phyloP scores from a whole-genome alignment of 1,140 invertebrate species.

The Temnothorax nylanderi region DNA sequence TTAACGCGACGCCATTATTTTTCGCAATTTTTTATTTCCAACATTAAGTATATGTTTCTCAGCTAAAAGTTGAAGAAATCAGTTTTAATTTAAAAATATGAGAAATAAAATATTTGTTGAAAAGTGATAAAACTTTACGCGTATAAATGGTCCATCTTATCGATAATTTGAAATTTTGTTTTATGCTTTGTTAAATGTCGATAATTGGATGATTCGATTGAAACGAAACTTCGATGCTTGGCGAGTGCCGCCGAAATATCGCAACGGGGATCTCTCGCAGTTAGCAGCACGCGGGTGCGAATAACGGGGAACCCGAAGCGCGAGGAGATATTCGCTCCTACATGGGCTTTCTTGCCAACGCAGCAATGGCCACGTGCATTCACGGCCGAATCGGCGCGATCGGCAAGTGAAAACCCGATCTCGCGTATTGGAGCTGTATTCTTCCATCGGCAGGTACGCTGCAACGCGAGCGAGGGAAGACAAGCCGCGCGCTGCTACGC shows the following conservation, averaged over 20 bases:
- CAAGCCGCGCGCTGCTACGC: constrained; percentile 14
- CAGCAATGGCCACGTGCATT: not conserved
- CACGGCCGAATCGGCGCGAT: not conserved
- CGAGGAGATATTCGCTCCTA: constrained; percentile 10
- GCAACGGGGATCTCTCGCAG: not conserved
- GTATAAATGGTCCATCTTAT: not conserved
- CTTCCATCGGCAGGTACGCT: not conserved
- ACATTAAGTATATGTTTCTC: not conserved
- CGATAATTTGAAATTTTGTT: not conserved
- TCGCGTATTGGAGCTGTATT: constrained; percentile 12
- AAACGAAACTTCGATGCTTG: not conserved
- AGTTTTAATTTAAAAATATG: not conserved
- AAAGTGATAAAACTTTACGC: not conserved
- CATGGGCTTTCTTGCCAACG: not conserved
- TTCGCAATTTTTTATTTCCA: not conserved
- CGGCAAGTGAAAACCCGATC: constrained; percentile 14
- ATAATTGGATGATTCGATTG: not conserved
- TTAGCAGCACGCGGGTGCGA: not conserved
- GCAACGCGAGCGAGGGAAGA: constrained; percentile 32
- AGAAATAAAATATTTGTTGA: not conserved
- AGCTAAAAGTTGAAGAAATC: not conserved
- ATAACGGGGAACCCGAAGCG: constrained; percentile 9
- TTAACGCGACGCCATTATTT: not conserved
- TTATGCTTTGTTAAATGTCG: not conserved
- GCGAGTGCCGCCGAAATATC: not conserved